These are phyloP conservation scores for Lymantria monacha DNA, from an alignment of 2,888 invertebrate species.

Conservation along the genomic window DNA sequence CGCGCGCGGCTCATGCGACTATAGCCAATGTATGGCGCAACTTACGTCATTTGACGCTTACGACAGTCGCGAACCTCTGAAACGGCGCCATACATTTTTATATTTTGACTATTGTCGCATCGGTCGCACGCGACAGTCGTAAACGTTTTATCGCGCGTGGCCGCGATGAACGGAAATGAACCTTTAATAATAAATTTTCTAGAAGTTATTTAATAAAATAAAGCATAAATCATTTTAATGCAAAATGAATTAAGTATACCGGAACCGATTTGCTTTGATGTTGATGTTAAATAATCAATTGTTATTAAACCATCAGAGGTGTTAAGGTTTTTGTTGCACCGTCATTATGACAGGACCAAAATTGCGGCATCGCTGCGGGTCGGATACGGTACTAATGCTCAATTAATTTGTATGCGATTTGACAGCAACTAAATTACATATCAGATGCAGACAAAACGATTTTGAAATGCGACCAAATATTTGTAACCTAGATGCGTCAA, in stretches of 20 bases:
- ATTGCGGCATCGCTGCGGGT: slow-evolving; percentile 63
- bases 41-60: too few relatives aligned
- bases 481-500: slow-evolving; percentile 35
- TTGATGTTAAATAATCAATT: slow-evolving; percentile 66
- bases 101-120: too few relatives aligned
- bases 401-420: slow-evolving; percentile 70
- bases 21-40: too few relatives aligned
- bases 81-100: too few relatives aligned
- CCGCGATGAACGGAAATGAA: too few relatives aligned
- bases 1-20: too few relatives aligned
- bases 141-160: too few relatives aligned
- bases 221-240: slow-evolving; percentile 16
- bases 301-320: slow-evolving; percentile 49
- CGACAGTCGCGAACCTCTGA: too few relatives aligned
- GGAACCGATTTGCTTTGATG: slow-evolving; percentile 47
- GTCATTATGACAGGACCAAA: slow-evolving; percentile 67
- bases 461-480: slow-evolving; percentile 34
- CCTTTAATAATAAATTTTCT: too few relatives aligned
- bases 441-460: slow-evolving; percentile 33
- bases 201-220: slow-evolving; percentile 1
- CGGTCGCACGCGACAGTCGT: too few relatives aligned
- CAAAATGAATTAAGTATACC: slow-evolving; percentile 41
- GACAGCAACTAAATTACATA: slow-evolving; percentile 68
- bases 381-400: slow-evolving; percentile 58
- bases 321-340: slow-evolving; percentile 68